Percentiles rank a stretch among this genome's conserved stretches.
Evolutionary conservation across 1,140 invertebrate species (phyloP).

Genomic region (Drosophila gunungcola): DNA sequence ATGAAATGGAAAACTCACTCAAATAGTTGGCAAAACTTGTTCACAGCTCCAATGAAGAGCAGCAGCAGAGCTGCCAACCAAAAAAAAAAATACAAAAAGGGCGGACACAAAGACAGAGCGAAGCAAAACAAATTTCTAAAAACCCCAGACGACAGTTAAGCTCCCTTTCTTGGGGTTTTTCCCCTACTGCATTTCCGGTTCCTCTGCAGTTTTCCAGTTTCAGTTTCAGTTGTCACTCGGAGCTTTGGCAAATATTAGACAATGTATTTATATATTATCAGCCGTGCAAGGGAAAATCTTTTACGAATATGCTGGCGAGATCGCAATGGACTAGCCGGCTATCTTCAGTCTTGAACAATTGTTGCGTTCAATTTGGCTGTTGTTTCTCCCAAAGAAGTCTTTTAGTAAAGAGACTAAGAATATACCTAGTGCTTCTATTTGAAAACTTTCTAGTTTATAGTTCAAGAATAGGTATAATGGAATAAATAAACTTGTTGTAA

Average conservation of each 20-base stretch:
- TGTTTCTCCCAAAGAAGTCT: too few relatives aligned
- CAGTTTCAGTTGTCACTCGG: slow-evolving; percentile 8
- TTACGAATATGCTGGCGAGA: slow-evolving; percentile 7
- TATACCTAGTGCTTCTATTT: too few relatives aligned
- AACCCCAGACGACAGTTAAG: slow-evolving; percentile 71
- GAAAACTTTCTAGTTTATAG: too few relatives aligned
- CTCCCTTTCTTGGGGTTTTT: slow-evolving; percentile 24
- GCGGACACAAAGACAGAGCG: slow-evolving; percentile 4
- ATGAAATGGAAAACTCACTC: slow-evolving; percentile 68
- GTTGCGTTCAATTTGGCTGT: too few relatives aligned
- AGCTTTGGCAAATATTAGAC: slow-evolving; percentile 67
- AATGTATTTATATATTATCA: slow-evolving; percentile 72
- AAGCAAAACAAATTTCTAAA: slow-evolving; percentile 60
- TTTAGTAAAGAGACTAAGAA: too few relatives aligned
- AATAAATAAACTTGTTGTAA: too few relatives aligned
- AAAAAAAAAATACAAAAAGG: neutral
- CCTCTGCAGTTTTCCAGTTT: slow-evolving; percentile 26
- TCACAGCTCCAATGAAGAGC: slow-evolving; percentile 74
- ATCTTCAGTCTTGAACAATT: too few relatives aligned
- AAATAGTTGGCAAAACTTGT: slow-evolving; percentile 74
- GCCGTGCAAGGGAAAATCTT: slow-evolving; percentile 10
- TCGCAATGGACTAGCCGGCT: neutral
- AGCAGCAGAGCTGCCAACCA: slow-evolving; percentile 47
- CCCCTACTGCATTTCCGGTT: slow-evolving; percentile 20
- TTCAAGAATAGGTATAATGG: too few relatives aligned